These are phyloP conservation scores for Cyclargus thomasi DNA, from an alignment of 1,140 invertebrate species.

Conservation along the genomic window DNA sequence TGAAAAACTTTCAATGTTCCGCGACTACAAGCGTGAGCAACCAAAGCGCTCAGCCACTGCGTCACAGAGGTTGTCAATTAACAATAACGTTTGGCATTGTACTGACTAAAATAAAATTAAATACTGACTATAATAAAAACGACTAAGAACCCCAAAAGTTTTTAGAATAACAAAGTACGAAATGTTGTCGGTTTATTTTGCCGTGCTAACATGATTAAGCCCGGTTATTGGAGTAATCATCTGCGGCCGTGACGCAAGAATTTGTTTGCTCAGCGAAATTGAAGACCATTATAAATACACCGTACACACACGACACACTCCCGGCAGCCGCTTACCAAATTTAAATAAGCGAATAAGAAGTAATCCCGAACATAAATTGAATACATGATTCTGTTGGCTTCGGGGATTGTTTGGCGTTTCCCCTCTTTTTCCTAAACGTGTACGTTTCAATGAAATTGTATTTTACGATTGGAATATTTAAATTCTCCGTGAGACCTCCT, in stretches of 20 bases:
- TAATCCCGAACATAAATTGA: slow-evolving; percentile 55
- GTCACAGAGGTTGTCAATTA: no score
- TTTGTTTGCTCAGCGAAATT: neutral
- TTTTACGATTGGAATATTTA: slow-evolving; percentile 55
- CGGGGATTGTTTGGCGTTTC: slow-evolving; percentile 46
- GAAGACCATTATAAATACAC: neutral
- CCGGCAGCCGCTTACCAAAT: neutral
- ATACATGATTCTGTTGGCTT: slow-evolving; percentile 54
- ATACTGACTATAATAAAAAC: no score
- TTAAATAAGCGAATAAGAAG: slow-evolving; percentile 38
- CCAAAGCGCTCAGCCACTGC: no score
- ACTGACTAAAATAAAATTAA: no score
- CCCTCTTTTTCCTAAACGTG: slow-evolving; percentile 44
- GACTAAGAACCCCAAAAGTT: no score
- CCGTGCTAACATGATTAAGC: no score
- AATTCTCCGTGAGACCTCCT: slow-evolving; percentile 41
- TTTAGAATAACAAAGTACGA: no score
- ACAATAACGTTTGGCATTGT: no score
- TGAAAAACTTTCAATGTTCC: no score
- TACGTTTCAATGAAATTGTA: slow-evolving; percentile 54
- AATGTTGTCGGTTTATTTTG: no score
- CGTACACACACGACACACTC: neutral
- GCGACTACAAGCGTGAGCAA: no score
- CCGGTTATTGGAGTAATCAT: no score
- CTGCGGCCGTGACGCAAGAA: neutral